Conservation (phyloP, 1,140 invertebrate genomes). For the Neodiprion pinetum region DNA sequence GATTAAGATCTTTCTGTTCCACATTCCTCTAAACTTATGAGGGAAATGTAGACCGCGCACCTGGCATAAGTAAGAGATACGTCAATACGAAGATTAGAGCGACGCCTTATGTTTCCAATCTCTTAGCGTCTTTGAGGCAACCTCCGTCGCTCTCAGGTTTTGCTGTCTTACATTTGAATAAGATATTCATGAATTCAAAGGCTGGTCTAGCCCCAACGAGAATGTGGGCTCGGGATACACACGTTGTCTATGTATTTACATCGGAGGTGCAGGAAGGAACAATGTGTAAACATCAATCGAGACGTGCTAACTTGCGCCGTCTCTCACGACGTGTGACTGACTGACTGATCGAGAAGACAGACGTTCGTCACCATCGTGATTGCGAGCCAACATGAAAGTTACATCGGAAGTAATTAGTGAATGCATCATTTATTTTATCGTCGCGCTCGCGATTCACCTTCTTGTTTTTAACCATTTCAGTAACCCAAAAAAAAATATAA, state of each 20-base stretch:
- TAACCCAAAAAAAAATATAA: too few relatives aligned
- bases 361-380: neutral
- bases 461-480: too few relatives aligned
- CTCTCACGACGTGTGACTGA: neutral
- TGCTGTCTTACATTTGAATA: constrained; percentile 1
- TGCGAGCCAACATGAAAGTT: neutral
- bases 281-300: constrained; percentile 4
- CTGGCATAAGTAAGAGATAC: too few relatives aligned
- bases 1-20: too few relatives aligned
- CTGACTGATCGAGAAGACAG: neutral
- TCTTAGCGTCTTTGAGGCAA: neutral
- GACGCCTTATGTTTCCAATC: neutral
- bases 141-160: neutral
- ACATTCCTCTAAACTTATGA: too few relatives aligned
- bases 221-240: neutral
- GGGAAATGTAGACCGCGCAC: too few relatives aligned
- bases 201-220: neutral
- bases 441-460: too few relatives aligned
- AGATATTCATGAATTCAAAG: constrained; percentile 15
- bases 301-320: neutral
- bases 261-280: neutral
- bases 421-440: neutral
- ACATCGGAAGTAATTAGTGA: neutral
- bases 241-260: neutral
- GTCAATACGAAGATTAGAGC: neutral